A percentile compares a stretch with the other conserved stretches of the same genome.
Conservation (phyloP, 2,113 vertebrate species). For the Leptobrachium leishanense region DNA sequence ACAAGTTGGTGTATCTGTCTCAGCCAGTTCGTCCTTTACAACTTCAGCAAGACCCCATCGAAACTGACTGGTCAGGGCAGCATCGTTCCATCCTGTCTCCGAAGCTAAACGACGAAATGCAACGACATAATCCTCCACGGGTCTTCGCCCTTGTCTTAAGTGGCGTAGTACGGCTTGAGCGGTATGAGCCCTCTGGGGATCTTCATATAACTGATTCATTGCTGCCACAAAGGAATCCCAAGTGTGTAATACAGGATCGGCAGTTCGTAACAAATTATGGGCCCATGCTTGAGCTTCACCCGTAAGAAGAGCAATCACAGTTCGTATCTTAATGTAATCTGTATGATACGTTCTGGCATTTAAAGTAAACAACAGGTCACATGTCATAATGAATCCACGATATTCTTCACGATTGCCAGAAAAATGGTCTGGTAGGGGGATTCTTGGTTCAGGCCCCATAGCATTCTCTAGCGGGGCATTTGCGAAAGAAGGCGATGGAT, state of each 20-base stretch:
- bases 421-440: no score
- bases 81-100: background rate
- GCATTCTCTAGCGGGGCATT: no score
- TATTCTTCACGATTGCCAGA: no score
- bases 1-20: background rate
- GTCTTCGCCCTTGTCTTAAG: background rate
- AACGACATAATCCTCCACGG: background rate
- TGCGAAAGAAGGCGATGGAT: no score
- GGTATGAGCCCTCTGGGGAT: background rate
- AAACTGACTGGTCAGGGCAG: background rate
- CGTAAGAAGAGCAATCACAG: background rate
- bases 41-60: background rate
- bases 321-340: background rate
- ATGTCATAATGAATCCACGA: no score
- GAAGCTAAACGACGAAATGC: no score
- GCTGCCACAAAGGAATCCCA: background rate
- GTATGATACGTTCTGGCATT: no score
- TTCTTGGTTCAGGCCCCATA: no score
- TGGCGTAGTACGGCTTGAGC: background rate
- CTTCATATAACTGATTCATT: background rate
- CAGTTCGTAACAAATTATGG: background rate
- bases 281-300: background rate
- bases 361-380: no score
- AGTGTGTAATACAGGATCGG: background rate
- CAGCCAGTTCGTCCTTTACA: background rate